phyloP scores from a whole-genome alignment of 2,113 vertebrate species.

The Dromiciops gliroides region DNA sequence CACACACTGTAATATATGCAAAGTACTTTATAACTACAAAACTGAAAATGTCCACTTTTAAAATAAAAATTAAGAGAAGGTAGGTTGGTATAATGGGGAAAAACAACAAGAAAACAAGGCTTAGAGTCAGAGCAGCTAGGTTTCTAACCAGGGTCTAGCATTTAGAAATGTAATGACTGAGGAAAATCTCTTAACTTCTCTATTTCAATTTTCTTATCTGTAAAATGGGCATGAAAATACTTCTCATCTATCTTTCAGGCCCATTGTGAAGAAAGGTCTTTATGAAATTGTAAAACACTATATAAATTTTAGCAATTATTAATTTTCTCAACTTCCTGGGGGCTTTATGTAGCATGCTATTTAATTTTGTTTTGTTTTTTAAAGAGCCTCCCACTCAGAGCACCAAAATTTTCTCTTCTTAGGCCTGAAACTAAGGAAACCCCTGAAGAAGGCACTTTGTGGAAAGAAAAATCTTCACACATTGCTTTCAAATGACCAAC shows the following conservation, averaged over 20 bases:
- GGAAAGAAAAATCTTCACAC: background rate
- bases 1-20: background rate
- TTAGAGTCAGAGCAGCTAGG: background rate
- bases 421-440: background rate
- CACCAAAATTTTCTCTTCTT: background rate
- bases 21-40: background rate
- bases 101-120: background rate
- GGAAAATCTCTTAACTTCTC: background rate
- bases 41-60: background rate
- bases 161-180: background rate
- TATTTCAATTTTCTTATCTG: background rate
- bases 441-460: background rate
- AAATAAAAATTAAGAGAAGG: background rate
- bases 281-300: background rate
- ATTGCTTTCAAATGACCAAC: conserved; percentile 19
- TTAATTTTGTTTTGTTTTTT: conserved; percentile 20
- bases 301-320: background rate
- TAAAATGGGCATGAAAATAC: background rate
- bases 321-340: background rate
- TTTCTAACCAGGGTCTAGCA: background rate
- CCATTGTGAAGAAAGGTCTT: background rate
- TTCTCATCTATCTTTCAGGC: background rate
- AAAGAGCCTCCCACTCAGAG: background rate
- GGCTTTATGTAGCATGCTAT: fast-evolving
- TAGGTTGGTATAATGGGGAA: background rate